phyloP scores from a whole-genome alignment of 2,888 invertebrate species.

The Galeopsomyia nigrocyanea region DNA sequence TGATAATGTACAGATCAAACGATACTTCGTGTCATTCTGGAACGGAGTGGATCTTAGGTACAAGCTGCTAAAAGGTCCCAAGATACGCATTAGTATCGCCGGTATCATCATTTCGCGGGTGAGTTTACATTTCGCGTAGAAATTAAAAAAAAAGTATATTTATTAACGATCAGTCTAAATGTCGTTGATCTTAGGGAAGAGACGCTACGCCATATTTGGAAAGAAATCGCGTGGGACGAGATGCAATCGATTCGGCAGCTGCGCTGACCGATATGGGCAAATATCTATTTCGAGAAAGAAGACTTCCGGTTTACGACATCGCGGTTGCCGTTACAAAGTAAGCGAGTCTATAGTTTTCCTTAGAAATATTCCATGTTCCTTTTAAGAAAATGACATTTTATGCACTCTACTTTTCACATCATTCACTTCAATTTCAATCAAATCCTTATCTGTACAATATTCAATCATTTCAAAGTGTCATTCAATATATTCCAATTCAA shows the following conservation, averaged over 20 bases:
- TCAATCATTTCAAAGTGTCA: constrained; percentile 25
- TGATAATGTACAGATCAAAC: constrained; percentile 87
- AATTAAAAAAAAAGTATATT: background rate
- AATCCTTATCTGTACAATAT: constrained; percentile 18
- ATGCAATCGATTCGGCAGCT: constrained; percentile 95
- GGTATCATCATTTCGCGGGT: constrained; percentile 96
- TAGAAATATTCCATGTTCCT: constrained; percentile 10
- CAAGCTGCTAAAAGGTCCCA: constrained; percentile 90
- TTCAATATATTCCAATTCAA: constrained; percentile 28
- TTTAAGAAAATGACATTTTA: constrained; percentile 9
- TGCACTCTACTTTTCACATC: constrained; percentile 5
- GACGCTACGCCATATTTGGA: constrained; percentile 96
- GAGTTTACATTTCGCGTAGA: constrained; percentile 66
- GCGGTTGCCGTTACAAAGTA: constrained; percentile 97
- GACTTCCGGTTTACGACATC: constrained; percentile 95
- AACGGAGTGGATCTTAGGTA: constrained; percentile 95
- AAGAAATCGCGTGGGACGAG: constrained; percentile 91
- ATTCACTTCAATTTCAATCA: background rate
- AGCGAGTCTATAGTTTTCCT: constrained; percentile 69
- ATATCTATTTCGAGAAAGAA: constrained; percentile 93
- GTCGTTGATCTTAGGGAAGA: constrained; percentile 77
- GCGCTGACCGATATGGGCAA: constrained; percentile 97
- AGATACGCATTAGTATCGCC: constrained; percentile 93
- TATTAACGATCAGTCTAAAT: too few species aligned
- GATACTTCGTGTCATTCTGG: constrained; percentile 96